phyloP scores from a whole-genome alignment of 2,113 vertebrate species.

The Callospermophilus lateralis region DNA sequence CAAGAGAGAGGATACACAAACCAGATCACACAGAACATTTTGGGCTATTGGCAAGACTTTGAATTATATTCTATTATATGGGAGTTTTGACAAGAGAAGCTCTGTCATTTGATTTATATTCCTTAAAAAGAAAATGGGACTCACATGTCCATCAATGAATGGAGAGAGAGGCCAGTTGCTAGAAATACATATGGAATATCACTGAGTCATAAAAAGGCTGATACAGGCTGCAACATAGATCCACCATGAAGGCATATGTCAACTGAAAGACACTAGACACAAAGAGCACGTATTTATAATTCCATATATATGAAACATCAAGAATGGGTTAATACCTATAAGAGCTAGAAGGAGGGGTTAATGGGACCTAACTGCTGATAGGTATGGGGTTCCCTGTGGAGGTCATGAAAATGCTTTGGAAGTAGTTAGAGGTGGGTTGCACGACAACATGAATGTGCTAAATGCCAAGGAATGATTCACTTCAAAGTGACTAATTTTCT shows the following conservation, averaged over 20 bases:
- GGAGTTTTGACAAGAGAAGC: not conserved
- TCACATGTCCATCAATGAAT: not conserved
- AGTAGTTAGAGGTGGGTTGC: not conserved
- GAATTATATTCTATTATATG: not conserved
- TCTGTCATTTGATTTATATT: not conserved
- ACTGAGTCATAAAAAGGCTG: not conserved
- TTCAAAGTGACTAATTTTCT: not conserved
- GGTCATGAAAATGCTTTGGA: not conserved
- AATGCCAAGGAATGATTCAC: not conserved
- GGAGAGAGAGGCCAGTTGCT: not conserved
- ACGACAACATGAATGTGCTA: not conserved
- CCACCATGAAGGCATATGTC: not conserved
- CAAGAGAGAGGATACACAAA: not conserved
- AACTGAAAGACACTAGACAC: not conserved
- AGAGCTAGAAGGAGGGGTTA: not conserved
- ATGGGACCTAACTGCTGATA: not conserved
- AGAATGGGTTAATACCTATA: not conserved
- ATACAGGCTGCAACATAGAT: not conserved
- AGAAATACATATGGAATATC: not conserved
- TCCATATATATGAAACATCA: not conserved
- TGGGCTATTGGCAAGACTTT: not conserved
- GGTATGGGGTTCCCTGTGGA: not conserved
- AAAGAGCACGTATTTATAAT: no score
- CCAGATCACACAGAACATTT: not conserved
- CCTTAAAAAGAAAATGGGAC: slow-evolving; percentile 15